These are phyloP conservation scores for Gonioctena quinquepunctata DNA, from an alignment of 1,140 invertebrate species.

Conservation along the genomic window DNA sequence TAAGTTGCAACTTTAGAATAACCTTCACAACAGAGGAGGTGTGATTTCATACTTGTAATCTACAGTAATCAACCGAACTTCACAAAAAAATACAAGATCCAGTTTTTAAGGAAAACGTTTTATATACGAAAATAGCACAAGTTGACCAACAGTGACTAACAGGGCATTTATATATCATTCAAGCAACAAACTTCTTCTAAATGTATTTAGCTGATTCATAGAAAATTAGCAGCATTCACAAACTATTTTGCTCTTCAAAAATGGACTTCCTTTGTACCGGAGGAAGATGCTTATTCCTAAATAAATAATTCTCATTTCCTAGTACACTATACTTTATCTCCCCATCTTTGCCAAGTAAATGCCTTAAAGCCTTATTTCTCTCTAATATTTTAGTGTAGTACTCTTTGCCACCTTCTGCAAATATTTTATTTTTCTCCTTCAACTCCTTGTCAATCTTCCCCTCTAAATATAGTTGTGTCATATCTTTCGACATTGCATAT, in stretches of 20 bases:
- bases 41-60: too few relatives aligned
- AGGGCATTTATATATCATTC: too few relatives aligned
- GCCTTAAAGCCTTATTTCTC: conserved; percentile 72
- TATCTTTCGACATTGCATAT: conserved; percentile 70
- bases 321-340: conserved; percentile 63
- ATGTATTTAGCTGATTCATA: too few relatives aligned
- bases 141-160: too few relatives aligned
- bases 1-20: too few relatives aligned
- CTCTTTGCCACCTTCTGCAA: conserved; percentile 71
- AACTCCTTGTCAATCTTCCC: conserved; percentile 64
- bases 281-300: conserved; percentile 67
- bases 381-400: conserved; percentile 74
- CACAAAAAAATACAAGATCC: too few relatives aligned
- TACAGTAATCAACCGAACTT: too few relatives aligned
- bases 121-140: too few relatives aligned
- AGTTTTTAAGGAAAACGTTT: too few relatives aligned
- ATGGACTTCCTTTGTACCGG: conserved; percentile 66
- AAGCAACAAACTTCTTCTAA: too few relatives aligned
- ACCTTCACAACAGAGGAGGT: too few relatives aligned
- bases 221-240: too few relatives aligned
- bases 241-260: conserved; percentile 56
- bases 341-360: conserved; percentile 64
- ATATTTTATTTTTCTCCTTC: conserved; percentile 62
- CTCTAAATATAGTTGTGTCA: conserved; percentile 65
- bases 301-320: conserved; percentile 71